A percentile compares a stretch with the other conserved stretches of the same genome.
phyloP scores from a whole-genome alignment of 2,797 vertebrate genomes.

The Chloroceryle amazona region DNA sequence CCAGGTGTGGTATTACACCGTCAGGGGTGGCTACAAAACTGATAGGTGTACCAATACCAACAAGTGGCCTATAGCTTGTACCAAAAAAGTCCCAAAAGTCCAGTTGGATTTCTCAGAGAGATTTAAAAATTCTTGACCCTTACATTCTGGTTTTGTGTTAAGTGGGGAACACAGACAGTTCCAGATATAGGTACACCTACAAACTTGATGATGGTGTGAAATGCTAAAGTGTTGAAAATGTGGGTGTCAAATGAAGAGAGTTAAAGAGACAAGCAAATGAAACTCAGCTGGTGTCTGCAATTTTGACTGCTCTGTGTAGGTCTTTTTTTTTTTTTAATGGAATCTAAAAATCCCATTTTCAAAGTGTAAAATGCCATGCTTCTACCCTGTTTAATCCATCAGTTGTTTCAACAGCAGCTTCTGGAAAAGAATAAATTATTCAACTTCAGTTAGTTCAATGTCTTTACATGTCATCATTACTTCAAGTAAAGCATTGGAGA shows the following conservation, averaged over 20 bases:
- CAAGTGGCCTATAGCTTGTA: background rate
- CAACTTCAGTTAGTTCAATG: background rate
- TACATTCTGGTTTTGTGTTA: background rate
- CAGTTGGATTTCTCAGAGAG: background rate
- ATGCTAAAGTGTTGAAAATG: constrained; percentile 42
- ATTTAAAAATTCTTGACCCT: background rate
- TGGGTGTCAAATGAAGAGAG: constrained; percentile 38
- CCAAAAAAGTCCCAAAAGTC: background rate
- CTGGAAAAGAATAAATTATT: background rate
- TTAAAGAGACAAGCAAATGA: background rate
- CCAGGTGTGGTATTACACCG: background rate
- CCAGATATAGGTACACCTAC: constrained; percentile 34
- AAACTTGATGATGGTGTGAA: background rate
- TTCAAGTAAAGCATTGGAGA: background rate
- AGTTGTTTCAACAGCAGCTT: background rate
- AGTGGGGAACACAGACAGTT: background rate
- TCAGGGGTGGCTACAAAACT: background rate
- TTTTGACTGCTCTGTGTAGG: background rate
- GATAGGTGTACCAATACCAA: background rate
- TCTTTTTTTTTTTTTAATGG: background rate
- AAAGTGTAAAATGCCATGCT: background rate
- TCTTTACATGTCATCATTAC: background rate
- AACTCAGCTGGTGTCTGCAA: background rate
- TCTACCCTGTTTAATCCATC: background rate
- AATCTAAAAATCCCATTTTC: background rate